A percentile compares a stretch with the other conserved stretches of the same genome.
phyloP scores from a whole-genome alignment of 1,140 invertebrate species.

The Monomorium pharaonis region DNA sequence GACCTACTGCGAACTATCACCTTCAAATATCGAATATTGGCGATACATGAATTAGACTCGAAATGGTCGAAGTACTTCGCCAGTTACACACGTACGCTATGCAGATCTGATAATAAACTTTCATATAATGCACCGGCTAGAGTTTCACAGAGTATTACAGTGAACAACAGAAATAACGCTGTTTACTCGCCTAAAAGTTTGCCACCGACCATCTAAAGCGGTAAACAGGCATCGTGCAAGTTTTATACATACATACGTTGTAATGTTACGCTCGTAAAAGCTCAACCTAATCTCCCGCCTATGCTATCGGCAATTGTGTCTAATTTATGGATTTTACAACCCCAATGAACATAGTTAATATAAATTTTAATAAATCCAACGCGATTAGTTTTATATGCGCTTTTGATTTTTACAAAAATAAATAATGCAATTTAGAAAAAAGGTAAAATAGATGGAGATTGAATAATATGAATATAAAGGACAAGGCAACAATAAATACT shows the following conservation, averaged over 20 bases:
- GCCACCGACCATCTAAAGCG: slow-evolving; percentile 13
- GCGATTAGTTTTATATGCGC: neutral
- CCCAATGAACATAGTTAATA: neutral
- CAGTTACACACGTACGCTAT: neutral
- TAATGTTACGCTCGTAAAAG: slow-evolving; percentile 17
- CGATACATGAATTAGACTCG: slow-evolving; percentile 31
- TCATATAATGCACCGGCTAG: slow-evolving; percentile 28
- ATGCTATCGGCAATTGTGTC: neutral
- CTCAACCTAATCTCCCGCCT: slow-evolving; percentile 25
- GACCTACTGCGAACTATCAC: neutral
- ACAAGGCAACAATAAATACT: neutral
- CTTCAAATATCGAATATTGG: neutral
- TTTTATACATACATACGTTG: slow-evolving; percentile 29
- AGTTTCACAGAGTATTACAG: slow-evolving; percentile 33
- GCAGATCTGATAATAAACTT: slow-evolving; percentile 48
- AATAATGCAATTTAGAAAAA: neutral
- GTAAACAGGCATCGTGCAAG: slow-evolving; percentile 17
- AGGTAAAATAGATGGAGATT: neutral
- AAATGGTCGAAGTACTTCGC: neutral
- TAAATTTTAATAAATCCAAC: neutral
- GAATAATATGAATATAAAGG: neutral
- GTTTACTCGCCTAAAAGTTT: slow-evolving; percentile 53
- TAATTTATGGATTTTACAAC: neutral
- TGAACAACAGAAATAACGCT: slow-evolving; percentile 55
- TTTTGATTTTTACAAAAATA: neutral